Evolutionary conservation across 2,888 invertebrate species (phyloP).

Genomic region (Drosophila neonasuta): DNA sequence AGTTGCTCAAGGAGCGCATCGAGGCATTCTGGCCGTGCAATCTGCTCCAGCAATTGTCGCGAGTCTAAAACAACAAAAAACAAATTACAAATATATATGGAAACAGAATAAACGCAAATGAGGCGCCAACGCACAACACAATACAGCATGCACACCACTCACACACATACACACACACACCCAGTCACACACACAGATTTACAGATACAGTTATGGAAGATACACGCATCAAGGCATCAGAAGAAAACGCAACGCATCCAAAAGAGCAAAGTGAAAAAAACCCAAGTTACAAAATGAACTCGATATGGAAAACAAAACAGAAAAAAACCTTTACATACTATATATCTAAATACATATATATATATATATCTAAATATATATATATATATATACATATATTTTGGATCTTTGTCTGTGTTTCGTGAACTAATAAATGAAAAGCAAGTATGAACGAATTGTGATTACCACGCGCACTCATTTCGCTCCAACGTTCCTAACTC

Average conservation of each 20-base stretch:
- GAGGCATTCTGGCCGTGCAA: slow-evolving; percentile 92
- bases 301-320: slow-evolving; percentile 22
- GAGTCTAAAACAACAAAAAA: slow-evolving; percentile 83
- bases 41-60: slow-evolving; percentile 88
- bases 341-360: slow-evolving; percentile 34
- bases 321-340: slow-evolving; percentile 33
- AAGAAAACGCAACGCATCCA: slow-evolving; percentile 10
- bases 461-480: slow-evolving; percentile 10
- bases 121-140: slow-evolving; percentile 53
- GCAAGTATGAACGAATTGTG: slow-evolving; percentile 39
- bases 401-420: slow-evolving; percentile 78
- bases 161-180: slow-evolving; percentile 31
- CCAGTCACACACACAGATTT: slow-evolving; percentile 29
- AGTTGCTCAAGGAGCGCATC: slow-evolving; percentile 88
- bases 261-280: slow-evolving; percentile 15
- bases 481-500: slow-evolving; percentile 25
- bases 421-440: slow-evolving; percentile 71
- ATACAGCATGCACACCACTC: slow-evolving; percentile 29
- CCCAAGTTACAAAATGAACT: slow-evolving; percentile 44
- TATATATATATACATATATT: slow-evolving; percentile 60
- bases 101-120: neutral
- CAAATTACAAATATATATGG: neutral
- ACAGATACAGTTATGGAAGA: slow-evolving; percentile 20
- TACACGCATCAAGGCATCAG: slow-evolving; percentile 11
- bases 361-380: slow-evolving; percentile 38